Evolutionary conservation across 2,113 vertebrate species (phyloP).

Genomic region (Myrmophylax atrothorax): DNA sequence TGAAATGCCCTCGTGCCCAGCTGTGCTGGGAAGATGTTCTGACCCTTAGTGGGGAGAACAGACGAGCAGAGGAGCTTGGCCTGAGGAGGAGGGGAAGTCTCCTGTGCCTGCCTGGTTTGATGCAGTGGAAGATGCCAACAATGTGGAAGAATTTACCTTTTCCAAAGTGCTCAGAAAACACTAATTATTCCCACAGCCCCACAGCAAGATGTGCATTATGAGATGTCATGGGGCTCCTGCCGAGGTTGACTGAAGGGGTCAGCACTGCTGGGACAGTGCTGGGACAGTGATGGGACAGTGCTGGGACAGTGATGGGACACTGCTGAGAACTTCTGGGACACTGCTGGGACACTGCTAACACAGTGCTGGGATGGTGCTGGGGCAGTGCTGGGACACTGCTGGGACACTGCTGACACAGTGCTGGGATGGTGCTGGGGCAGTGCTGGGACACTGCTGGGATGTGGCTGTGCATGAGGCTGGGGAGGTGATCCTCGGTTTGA

Average conservation of each 20-base stretch:
- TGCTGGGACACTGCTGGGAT: background rate
- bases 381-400: background rate
- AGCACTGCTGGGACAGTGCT: background rate
- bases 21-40: background rate
- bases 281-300: background rate
- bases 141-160: rapidly evolving
- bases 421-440: too few species aligned
- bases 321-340: background rate
- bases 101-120: background rate
- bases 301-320: too few species aligned
- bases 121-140: background rate
- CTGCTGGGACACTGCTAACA: background rate
- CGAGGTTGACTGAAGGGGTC: background rate
- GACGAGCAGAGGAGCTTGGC: background rate
- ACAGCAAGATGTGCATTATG: rapidly evolving
- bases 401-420: background rate
- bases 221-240: rapidly evolving
- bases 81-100: background rate
- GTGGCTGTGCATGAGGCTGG: rapidly evolving
- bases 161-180: background rate
- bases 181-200: background rate
- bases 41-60: conserved; percentile 16
- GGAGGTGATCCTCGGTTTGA: background rate
- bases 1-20: conserved; percentile 44
- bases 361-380: background rate